phyloP scores from a whole-genome alignment of 1,140 invertebrate species.

The Dendrolimus punctatus region DNA sequence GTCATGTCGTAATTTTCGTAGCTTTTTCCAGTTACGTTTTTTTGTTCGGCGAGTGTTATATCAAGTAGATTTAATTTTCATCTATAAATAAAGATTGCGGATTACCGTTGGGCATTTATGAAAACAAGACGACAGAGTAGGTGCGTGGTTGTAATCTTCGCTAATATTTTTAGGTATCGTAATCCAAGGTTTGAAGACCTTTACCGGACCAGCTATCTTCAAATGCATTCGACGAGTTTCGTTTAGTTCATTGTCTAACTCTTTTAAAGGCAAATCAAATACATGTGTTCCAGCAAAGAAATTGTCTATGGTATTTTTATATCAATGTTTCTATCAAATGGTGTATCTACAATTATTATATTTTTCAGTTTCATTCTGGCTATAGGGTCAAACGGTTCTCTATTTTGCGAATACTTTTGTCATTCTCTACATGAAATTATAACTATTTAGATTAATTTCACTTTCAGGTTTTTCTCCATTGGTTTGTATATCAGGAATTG shows the following conservation, averaged over 20 bases:
- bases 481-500: too few relatives aligned
- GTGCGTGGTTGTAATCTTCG: slow-evolving; percentile 35
- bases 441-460: too few relatives aligned
- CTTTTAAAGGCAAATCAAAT: slow-evolving; percentile 38
- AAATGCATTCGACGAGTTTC: slow-evolving; percentile 29
- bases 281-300: slow-evolving; percentile 52
- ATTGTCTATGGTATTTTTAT: slow-evolving; percentile 41
- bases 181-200: slow-evolving; percentile 40
- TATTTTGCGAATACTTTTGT: too few relatives aligned
- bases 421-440: too few relatives aligned
- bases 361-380: background rate
- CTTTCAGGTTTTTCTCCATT: background rate
- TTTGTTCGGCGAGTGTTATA: too few relatives aligned
- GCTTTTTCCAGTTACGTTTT: too few relatives aligned
- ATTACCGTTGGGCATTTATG: slow-evolving; percentile 52
- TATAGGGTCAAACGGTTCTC: too few relatives aligned
- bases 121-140: slow-evolving; percentile 42
- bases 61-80: too few relatives aligned
- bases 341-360: slow-evolving; percentile 28
- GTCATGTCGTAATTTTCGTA: too few relatives aligned
- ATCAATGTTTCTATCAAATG: slow-evolving; percentile 28
- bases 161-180: slow-evolving; percentile 32
- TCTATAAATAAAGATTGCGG: background rate
- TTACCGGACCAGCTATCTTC: slow-evolving; percentile 32
- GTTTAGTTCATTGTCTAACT: slow-evolving; percentile 20